Conservation (phyloP, 1,140 invertebrate genomes). For the Meloidogyne hapla region DNA sequence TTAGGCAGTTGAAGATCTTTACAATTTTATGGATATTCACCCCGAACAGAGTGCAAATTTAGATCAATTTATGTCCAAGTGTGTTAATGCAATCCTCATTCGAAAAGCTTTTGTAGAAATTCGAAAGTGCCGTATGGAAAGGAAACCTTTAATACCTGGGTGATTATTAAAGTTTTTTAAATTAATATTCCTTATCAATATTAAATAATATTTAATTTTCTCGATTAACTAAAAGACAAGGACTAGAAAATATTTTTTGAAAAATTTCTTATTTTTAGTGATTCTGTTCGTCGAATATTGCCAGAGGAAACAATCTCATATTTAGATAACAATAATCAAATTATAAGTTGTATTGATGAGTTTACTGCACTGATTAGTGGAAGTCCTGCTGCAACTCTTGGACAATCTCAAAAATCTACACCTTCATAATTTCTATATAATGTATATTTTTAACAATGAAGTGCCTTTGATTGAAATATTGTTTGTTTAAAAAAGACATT, state of each 20-base stretch:
- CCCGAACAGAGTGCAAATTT: constrained; percentile 28
- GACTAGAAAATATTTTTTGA: no score
- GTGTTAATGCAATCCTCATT: constrained; percentile 29
- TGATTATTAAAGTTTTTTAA: not conserved
- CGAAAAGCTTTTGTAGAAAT: constrained; percentile 34
- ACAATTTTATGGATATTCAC: constrained; percentile 44
- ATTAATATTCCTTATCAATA: no score
- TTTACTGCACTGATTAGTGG: not conserved
- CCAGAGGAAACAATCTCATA: constrained; percentile 25
- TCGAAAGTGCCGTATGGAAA: constrained; percentile 27
- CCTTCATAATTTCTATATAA: not conserved
- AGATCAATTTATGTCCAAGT: constrained; percentile 35
- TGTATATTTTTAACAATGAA: not conserved
- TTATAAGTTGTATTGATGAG: constrained; percentile 23
- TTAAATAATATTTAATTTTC: no score
- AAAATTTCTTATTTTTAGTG: constrained; percentile 20
- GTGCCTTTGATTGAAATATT: not conserved
- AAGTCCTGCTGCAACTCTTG: not conserved
- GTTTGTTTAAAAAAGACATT: not conserved
- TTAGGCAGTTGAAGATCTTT: constrained; percentile 36
- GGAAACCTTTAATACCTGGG: constrained; percentile 24
- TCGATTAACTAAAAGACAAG: no score
- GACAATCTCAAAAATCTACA: not conserved
- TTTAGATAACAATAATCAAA: constrained; percentile 26
- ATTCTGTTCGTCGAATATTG: constrained; percentile 30